A percentile compares a stretch with the other conserved stretches of the same genome.
Conservation (phyloP, 1,140 invertebrate genomes). For the Drosophila sechellia region DNA sequence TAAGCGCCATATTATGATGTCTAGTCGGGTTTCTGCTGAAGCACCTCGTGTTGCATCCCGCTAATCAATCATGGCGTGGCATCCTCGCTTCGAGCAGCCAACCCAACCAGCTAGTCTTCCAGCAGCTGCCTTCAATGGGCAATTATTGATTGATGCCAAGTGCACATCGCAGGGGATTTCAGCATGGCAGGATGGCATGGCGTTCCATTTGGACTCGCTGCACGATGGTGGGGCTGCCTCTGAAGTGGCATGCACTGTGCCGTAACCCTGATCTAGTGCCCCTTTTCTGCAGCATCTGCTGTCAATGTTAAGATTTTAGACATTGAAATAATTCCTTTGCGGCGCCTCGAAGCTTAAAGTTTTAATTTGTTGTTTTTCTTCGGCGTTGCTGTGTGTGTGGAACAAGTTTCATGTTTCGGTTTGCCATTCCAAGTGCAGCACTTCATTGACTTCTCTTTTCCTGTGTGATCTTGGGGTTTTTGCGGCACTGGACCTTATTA, state of each 20-base stretch:
- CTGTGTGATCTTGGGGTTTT: conserved; percentile 26
- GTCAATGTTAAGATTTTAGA: conserved; percentile 81
- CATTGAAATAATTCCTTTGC: conserved; percentile 72
- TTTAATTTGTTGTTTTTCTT: conserved; percentile 55
- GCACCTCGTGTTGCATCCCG: conserved; percentile 78
- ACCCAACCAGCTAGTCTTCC: conserved; percentile 46
- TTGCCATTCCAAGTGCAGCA: conserved; percentile 19
- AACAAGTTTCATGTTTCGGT: conserved; percentile 14
- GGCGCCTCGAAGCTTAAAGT: conserved; percentile 50
- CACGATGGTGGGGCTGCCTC: conserved; percentile 5
- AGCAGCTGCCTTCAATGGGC: conserved; percentile 78
- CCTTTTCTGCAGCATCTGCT: conserved; percentile 64
- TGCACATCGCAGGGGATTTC: conserved; percentile 44
- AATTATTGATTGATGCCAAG: conserved; percentile 82
- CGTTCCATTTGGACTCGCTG: too few species aligned
- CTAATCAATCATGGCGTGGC: conserved; percentile 76
- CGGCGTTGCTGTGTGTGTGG: background rate
- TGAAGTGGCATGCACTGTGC: conserved; percentile 62
- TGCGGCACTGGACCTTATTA: conserved; percentile 21
- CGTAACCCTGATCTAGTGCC: conserved; percentile 76
- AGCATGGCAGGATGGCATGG: background rate
- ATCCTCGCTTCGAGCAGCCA: conserved; percentile 10
- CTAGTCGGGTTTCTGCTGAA: conserved; percentile 67
- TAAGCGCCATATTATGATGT: conserved; percentile 73
- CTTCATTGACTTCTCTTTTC: conserved; percentile 39